A percentile compares a stretch with the other conserved stretches of the same genome.
Conservation (phyloP, 2,888 invertebrate genomes). For the Xestia c-nigrum region DNA sequence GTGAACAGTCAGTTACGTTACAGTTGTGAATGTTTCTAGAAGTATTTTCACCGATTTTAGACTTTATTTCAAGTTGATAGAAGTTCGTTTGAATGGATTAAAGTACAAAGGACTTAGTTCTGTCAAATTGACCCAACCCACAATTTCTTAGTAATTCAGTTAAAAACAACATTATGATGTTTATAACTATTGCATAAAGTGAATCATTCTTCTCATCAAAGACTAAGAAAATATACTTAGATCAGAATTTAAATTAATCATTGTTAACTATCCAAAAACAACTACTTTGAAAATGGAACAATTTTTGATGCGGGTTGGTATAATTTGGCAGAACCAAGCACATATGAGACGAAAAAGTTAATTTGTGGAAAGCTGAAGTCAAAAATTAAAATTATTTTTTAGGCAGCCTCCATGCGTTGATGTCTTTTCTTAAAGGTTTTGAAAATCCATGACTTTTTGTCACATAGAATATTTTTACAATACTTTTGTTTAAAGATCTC, state of each 20-base stretch:
- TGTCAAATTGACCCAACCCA: background rate
- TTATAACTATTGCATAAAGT: background rate
- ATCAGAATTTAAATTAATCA: background rate
- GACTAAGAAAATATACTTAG: background rate
- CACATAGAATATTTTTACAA: background rate
- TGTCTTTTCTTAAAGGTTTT: slow-evolving; percentile 12
- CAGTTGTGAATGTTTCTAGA: slow-evolving; percentile 39
- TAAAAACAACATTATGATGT: background rate
- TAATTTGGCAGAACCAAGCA: background rate
- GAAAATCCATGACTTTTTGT: slow-evolving; percentile 1
- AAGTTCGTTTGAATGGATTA: background rate
- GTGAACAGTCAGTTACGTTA: slow-evolving; percentile 17
- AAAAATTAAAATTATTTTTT: background rate
- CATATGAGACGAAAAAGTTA: background rate
- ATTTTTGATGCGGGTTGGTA: background rate
- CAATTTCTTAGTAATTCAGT: background rate
- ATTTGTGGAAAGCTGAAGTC: background rate
- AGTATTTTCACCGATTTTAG: slow-evolving; percentile 23
- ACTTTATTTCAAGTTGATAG: slow-evolving; percentile 17
- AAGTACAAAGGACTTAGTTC: slow-evolving; percentile 19
- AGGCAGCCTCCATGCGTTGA: background rate
- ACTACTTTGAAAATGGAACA: background rate
- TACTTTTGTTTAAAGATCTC: too few relatives aligned
- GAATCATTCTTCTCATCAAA: background rate
- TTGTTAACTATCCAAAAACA: background rate